A percentile compares a stretch with the other conserved stretches of the same genome.
These are phyloP conservation scores for Tychaedon coryphoeus DNA, from an alignment of 2,113 vertebrate species.

Conservation along the genomic window DNA sequence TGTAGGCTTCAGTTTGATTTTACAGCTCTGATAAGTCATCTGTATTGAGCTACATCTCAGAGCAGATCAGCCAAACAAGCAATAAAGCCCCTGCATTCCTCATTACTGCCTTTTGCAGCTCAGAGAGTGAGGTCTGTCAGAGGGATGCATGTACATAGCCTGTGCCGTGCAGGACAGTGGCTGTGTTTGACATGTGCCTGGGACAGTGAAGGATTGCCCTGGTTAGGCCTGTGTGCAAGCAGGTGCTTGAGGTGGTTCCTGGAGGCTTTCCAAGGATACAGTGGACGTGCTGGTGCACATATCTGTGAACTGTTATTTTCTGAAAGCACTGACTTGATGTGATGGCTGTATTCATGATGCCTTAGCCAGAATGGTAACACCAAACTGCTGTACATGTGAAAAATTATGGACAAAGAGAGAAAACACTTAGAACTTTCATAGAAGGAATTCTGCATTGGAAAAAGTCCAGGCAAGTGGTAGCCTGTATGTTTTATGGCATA, in stretches of 20 bases:
- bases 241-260: background rate
- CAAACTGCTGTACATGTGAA: background rate
- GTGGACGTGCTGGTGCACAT: background rate
- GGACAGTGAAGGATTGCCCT: background rate
- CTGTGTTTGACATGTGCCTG: background rate
- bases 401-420: background rate
- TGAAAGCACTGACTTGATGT: background rate
- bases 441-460: background rate
- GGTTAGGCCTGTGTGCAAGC: background rate
- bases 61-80: background rate
- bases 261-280: background rate
- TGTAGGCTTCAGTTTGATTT: background rate
- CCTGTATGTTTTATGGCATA: background rate
- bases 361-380: background rate
- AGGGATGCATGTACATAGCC: rapidly evolving
- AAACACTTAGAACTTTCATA: background rate
- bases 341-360: background rate
- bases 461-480: background rate
- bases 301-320: background rate
- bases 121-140: background rate
- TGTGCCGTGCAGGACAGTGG: background rate
- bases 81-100: background rate
- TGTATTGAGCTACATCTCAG: background rate
- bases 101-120: background rate
- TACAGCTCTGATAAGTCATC: background rate